phyloP scores from a whole-genome alignment of 2,888 invertebrate genomes.

The Diaperis boleti region DNA sequence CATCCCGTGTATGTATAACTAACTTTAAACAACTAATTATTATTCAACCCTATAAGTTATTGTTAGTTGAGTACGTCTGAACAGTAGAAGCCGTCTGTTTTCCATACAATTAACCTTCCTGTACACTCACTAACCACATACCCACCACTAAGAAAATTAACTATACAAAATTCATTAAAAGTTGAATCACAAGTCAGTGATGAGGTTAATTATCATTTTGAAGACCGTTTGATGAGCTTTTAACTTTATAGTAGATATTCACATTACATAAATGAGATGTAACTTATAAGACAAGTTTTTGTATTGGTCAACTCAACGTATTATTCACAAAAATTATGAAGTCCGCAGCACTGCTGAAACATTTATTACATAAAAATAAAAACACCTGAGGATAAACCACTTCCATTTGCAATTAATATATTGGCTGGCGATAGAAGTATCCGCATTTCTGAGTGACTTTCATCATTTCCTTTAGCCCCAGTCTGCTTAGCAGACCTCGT shows the following conservation, averaged over 20 bases:
- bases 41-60: constrained; percentile 11
- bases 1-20: neutral
- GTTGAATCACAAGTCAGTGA: neutral
- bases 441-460: neutral
- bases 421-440: neutral
- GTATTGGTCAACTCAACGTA: too few species aligned
- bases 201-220: neutral
- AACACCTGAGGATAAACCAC: too few species aligned
- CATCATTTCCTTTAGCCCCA: constrained; percentile 16
- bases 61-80: constrained; percentile 7
- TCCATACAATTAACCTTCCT: constrained; percentile 9
- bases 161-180: neutral
- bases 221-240: too few species aligned
- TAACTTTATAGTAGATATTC: too few species aligned
- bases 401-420: neutral
- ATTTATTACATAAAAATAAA: too few species aligned
- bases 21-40: constrained; percentile 5
- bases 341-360: too few species aligned
- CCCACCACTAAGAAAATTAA: neutral
- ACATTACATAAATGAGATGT: too few species aligned
- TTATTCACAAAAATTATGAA: too few species aligned
- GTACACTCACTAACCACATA: neutral
- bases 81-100: constrained; percentile 2
- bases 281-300: too few species aligned
- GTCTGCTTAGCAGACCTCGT: constrained; percentile 46